These are phyloP conservation scores for Arctocebus calabarensis DNA, from an alignment of 2,797 vertebrate species.

Conservation along the genomic window DNA sequence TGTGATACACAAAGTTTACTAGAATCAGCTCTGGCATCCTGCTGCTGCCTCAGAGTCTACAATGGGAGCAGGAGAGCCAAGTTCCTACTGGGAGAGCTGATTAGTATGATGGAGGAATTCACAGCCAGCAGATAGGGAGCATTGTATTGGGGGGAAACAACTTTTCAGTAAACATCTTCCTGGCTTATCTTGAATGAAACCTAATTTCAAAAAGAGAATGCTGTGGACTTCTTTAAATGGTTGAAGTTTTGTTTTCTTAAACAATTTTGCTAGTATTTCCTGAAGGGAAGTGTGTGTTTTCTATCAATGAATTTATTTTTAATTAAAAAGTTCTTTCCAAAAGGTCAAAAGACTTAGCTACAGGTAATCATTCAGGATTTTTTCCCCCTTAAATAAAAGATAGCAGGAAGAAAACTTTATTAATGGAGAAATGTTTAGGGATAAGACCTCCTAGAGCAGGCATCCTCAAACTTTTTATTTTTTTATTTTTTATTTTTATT, in stretches of 20 bases:
- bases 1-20: not conserved
- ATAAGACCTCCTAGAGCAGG: not conserved
- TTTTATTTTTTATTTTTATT: too few species aligned
- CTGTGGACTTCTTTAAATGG: slow-evolving; percentile 28
- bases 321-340: slow-evolving; percentile 51
- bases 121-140: not conserved
- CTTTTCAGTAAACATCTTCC: slow-evolving; percentile 36
- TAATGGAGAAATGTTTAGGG: not conserved
- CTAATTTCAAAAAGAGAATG: slow-evolving; percentile 2
- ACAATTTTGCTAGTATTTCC: slow-evolving; percentile 24
- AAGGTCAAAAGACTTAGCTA: not conserved
- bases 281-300: slow-evolving; percentile 37
- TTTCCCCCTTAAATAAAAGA: not conserved
- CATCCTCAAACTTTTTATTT: too few species aligned
- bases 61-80: not conserved
- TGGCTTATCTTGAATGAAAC: slow-evolving; percentile 18
- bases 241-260: slow-evolving; percentile 31
- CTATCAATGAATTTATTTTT: slow-evolving; percentile 59
- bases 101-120: not conserved
- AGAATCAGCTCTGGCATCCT: not conserved
- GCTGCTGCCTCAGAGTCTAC: not conserved
- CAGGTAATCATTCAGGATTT: not conserved
- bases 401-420: not conserved
- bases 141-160: not conserved
- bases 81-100: not conserved